Evolutionary conservation across 2,113 vertebrate genomes (phyloP).

Genomic region (Pomatostomus ruficeps): DNA sequence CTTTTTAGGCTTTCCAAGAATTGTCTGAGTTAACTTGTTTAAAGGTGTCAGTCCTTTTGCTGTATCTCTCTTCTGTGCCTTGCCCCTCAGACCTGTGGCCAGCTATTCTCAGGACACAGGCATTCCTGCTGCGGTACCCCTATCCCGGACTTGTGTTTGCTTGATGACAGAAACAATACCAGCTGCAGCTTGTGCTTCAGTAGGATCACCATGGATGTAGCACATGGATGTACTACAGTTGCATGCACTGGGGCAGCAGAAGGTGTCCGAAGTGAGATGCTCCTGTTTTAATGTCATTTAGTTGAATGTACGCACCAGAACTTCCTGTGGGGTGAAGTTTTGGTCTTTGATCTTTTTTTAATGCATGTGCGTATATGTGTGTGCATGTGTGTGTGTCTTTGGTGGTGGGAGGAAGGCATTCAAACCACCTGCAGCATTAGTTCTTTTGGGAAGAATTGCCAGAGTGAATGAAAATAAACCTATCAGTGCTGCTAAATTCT

Average conservation of each 20-base stretch:
- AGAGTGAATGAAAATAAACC: constrained; percentile 58
- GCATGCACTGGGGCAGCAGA: not conserved
- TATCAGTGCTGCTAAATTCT: constrained; percentile 50
- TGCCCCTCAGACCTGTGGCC: not conserved
- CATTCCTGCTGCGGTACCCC: not conserved
- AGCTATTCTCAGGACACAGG: accelerated
- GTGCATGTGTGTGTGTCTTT: not conserved
- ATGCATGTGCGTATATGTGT: too few relatives aligned
- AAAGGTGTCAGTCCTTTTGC: not conserved
- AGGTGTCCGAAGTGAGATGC: not conserved
- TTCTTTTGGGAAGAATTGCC: constrained; percentile 25
- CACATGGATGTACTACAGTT: not conserved
- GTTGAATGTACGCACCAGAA: not conserved
- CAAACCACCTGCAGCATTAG: constrained; percentile 15
- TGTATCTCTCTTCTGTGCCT: not conserved
- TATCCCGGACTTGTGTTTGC: accelerated
- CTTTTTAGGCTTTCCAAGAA: not conserved
- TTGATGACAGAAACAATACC: not conserved
- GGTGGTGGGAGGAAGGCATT: not conserved
- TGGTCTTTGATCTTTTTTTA: not conserved
- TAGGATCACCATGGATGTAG: not conserved
- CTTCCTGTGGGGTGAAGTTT: not conserved
- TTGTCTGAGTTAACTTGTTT: not conserved
- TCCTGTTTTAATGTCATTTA: not conserved
- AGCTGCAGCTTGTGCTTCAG: not conserved